Evolutionary conservation across 2,113 vertebrate species (phyloP), one percentile per base, ranked within the genome.

Genomic region (Sisor rabdophorus): DNA sequence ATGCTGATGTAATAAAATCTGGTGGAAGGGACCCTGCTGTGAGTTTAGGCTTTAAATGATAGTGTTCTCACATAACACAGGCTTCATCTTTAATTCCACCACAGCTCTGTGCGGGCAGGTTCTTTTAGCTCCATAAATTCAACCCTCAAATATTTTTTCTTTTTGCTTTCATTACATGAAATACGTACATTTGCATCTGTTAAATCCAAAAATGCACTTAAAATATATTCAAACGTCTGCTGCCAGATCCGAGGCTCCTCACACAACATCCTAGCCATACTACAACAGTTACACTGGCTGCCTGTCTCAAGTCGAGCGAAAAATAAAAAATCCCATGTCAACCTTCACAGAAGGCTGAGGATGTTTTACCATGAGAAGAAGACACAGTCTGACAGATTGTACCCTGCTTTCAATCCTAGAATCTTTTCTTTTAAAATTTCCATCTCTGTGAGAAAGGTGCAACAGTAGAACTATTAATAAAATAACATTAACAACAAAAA

Each of bases 1-100:
- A 44, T 52, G 24, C 32, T 76, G 54, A 40, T 71, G 24, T 75
- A 52, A 76, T 76, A 53, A 74, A 52, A 54, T 58, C 36, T 58
- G 75, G 53, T 30, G 47, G n/a, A 19, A 71, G 68, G 17, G 17
- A 54, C 44, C 32, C 68, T 70, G 68, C 68, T 76, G 52, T 19
- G 48, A 76, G 61, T 44, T 54, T 54, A 44, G 40, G 60, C 47
- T 75, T 28, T 12, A 30, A 24, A 48, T 55, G 58, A 72, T 44
- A 28, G 22, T 26, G 47, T 26, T 47, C 17, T 24, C 67, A 11
- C 30, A 61, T 71, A 50, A 61, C 19, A 78, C 28, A 53, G 68
- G n/a, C 17, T 36, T 71, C 15, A 36, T 60, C 71, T 73, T 58
- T 73, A 32, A 58, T 73, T 69, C 24, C 47, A 30, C 48, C 52